Percentiles rank a stretch among this genome's conserved stretches.
phyloP scores from a whole-genome alignment of 1,140 invertebrate species.

The Drosophila leontia region DNA sequence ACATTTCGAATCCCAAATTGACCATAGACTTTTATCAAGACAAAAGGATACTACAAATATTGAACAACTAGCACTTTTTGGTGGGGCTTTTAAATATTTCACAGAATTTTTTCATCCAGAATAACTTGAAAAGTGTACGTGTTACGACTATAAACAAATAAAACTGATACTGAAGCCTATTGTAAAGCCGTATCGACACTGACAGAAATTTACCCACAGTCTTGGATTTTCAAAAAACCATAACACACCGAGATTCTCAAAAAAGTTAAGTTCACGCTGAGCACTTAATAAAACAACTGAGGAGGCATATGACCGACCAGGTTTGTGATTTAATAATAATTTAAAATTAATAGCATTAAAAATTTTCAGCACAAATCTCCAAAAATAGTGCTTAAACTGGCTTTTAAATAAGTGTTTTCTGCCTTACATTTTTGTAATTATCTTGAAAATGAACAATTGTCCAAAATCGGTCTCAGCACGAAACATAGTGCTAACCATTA shows the following conservation, averaged over 20 bases:
- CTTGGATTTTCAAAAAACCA: too few species aligned
- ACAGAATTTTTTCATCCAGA: conserved; percentile 51
- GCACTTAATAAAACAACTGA: neutral
- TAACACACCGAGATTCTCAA: neutral
- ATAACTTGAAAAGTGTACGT: conserved; percentile 58
- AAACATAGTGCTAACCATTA: too few species aligned
- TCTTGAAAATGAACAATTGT: too few species aligned
- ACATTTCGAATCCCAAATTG: conserved; percentile 41
- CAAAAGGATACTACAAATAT: conserved; percentile 23
- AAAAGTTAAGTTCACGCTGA: neutral
- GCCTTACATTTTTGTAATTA: too few species aligned
- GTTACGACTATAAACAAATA: conserved; percentile 62
- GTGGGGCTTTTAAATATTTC: conserved; percentile 31
- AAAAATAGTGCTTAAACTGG: too few species aligned
- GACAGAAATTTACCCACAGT: neutral
- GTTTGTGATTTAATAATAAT: too few species aligned
- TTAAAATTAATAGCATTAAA: too few species aligned
- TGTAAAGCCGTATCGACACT: conserved; percentile 1
- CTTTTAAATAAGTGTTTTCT: too few species aligned
- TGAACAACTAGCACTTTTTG: conserved; percentile 36
- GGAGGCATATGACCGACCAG: too few species aligned
- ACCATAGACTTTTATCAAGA: conserved; percentile 24
- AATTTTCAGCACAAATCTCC: too few species aligned
- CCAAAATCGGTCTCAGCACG: too few species aligned
- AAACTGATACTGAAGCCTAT: conserved; percentile 47